Percentiles rank a stretch among this genome's conserved stretches.
Evolutionary conservation across 2,888 invertebrate genomes (phyloP).

Genomic region (Eutolmus rufibarbis): DNA sequence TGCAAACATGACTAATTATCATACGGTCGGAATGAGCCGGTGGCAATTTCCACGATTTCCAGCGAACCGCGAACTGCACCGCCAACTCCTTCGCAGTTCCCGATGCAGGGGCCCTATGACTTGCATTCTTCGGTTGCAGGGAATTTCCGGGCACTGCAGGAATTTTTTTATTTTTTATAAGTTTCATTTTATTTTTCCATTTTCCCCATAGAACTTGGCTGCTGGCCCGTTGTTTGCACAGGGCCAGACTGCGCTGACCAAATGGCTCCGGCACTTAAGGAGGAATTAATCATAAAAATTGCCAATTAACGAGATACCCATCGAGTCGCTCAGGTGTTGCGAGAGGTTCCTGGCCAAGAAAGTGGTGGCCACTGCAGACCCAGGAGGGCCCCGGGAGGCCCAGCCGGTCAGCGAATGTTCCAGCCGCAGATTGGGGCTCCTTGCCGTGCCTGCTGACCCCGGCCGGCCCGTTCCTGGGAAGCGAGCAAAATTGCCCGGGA

Average conservation of each 20-base stretch:
- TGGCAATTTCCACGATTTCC: conserved; percentile 21
- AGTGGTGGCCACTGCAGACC: background rate
- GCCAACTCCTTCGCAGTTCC: background rate
- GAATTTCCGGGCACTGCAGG: background rate
- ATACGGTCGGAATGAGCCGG: background rate
- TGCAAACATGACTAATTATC: conserved; percentile 35
- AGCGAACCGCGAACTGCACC: background rate
- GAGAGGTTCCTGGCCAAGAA: conserved; percentile 1
- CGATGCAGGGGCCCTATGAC: background rate
- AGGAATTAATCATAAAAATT: conserved; percentile 37
- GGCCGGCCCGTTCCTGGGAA: background rate
- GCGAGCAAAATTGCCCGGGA: background rate
- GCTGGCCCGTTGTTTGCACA: background rate
- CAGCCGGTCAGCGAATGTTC: background rate
- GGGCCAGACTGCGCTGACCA: background rate
- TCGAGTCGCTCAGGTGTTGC: conserved; percentile 27
- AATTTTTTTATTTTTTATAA: background rate
- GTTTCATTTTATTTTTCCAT: background rate
- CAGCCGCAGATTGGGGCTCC: background rate
- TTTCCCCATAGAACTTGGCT: background rate
- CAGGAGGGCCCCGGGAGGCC: no score
- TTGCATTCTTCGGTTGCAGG: background rate
- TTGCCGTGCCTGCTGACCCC: background rate
- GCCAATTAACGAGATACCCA: conserved; percentile 32
- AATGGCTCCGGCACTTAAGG: conserved; percentile 6